These are phyloP conservation scores for Piliocolobus tephrosceles DNA, from an alignment of 2,113 vertebrate species.

Conservation along the genomic window DNA sequence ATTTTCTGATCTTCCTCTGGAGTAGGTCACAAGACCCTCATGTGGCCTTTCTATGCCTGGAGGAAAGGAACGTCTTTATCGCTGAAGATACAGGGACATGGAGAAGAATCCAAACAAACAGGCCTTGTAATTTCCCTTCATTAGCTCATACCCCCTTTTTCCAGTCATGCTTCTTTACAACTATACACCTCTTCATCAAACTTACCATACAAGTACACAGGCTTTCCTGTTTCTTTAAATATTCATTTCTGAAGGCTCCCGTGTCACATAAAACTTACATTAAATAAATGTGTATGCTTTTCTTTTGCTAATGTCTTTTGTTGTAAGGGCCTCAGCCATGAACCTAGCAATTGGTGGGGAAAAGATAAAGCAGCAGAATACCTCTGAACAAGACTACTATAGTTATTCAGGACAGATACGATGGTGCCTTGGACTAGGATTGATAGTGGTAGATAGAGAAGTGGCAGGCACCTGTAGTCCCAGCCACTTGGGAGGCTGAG, in stretches of 20 bases:
- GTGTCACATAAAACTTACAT: not conserved
- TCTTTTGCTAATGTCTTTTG: not conserved
- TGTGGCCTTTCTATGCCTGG: not conserved
- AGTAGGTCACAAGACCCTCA: not conserved
- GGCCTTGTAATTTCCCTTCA: not conserved
- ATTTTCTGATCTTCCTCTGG: not conserved
- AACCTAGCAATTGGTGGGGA: not conserved
- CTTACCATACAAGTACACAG: not conserved
- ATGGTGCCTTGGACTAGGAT: not conserved
- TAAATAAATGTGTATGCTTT: not conserved
- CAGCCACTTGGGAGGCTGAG: too few relatives aligned
- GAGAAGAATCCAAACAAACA: not conserved
- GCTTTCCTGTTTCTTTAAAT: not conserved
- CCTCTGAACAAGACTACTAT: not conserved
- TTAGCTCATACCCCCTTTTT: not conserved
- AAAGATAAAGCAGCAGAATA: not conserved
- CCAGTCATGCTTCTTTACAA: not conserved
- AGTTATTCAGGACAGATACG: not conserved
- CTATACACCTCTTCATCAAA: not conserved
- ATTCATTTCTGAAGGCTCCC: not conserved
- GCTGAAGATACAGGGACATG: not conserved
- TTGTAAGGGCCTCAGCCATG: not conserved
- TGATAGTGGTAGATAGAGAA: not conserved
- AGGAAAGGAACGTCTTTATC: not conserved
- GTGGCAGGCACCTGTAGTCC: too few relatives aligned